Evolutionary conservation across 1,140 invertebrate genomes (phyloP).

Genomic region (Diabrotica virgifera): DNA sequence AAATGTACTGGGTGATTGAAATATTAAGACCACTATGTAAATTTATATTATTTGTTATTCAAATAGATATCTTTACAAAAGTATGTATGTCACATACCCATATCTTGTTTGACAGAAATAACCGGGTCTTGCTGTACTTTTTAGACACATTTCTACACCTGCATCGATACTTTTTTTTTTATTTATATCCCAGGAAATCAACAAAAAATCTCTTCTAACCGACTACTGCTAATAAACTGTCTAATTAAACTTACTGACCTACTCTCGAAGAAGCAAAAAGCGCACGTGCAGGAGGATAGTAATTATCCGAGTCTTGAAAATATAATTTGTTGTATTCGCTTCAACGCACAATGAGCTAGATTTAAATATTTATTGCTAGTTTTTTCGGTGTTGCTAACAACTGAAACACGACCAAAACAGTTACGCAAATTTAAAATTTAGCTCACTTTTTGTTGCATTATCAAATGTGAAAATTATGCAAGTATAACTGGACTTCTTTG

Average conservation of each 20-base stretch:
- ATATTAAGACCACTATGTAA: too few relatives aligned
- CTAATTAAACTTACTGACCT: neutral
- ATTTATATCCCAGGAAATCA: too few relatives aligned
- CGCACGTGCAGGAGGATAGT: neutral
- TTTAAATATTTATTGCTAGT: neutral
- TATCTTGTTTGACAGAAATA: too few relatives aligned
- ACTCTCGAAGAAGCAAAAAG: neutral
- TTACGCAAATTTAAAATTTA: neutral
- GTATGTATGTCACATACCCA: too few relatives aligned
- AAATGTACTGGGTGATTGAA: too few relatives aligned
- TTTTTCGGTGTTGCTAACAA: neutral
- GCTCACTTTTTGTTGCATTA: slow-evolving; percentile 1
- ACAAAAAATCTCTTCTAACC: too few relatives aligned
- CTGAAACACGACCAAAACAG: neutral
- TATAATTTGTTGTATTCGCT: neutral
- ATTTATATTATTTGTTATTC: too few relatives aligned
- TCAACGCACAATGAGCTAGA: neutral
- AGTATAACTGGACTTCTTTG: neutral
- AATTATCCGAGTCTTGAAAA: neutral
- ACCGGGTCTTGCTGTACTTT: too few relatives aligned
- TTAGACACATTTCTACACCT: too few relatives aligned
- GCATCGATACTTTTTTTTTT: too few relatives aligned
- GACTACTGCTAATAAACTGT: too few relatives aligned
- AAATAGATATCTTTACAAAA: too few relatives aligned
- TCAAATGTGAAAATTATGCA: neutral